A percentile compares a stretch with the other conserved stretches of the same genome.
Evolutionary conservation across 1,140 invertebrate genomes (phyloP).

Genomic region (Arion vulgaris): DNA sequence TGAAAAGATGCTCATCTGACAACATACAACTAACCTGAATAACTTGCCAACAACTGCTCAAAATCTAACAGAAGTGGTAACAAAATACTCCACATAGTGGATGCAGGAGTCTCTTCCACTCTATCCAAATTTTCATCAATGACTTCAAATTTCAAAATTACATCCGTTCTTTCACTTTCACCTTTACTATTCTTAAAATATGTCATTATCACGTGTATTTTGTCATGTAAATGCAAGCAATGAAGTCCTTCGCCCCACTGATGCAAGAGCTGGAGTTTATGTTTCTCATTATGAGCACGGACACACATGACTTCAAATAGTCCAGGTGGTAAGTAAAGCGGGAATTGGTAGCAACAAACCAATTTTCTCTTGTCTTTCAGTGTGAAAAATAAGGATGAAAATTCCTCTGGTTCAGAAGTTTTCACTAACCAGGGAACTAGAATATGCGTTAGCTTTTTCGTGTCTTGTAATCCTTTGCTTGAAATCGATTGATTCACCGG

Average conservation of each 20-base stretch:
- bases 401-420: slow-evolving; percentile 47
- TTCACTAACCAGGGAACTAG: slow-evolving; percentile 56
- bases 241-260: slow-evolving; percentile 68
- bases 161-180: not conserved
- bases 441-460: slow-evolving; percentile 46
- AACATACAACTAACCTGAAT: slow-evolving; percentile 52
- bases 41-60: slow-evolving; percentile 62
- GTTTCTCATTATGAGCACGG: slow-evolving; percentile 51
- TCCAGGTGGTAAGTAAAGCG: slow-evolving; percentile 65
- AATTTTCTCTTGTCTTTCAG: slow-evolving; percentile 43
- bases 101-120: slow-evolving; percentile 50
- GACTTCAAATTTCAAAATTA: slow-evolving; percentile 59
- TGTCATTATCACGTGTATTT: slow-evolving; percentile 51
- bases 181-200: slow-evolving; percentile 40
- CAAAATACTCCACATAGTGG: slow-evolving; percentile 63
- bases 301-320: slow-evolving; percentile 64
- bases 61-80: slow-evolving; percentile 63
- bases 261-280: slow-evolving; percentile 53
- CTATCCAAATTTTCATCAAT: slow-evolving; percentile 50
- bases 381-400: slow-evolving; percentile 45
- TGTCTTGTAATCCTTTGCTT: slow-evolving; percentile 43
- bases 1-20: no score
- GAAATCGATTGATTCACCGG: slow-evolving; percentile 40
- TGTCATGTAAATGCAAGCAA: slow-evolving; percentile 55
- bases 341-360: slow-evolving; percentile 53